A percentile compares a stretch with the other conserved stretches of the same genome.
Evolutionary conservation across 1,140 invertebrate species (phyloP).

Genomic region (Drosophila fuyamai): DNA sequence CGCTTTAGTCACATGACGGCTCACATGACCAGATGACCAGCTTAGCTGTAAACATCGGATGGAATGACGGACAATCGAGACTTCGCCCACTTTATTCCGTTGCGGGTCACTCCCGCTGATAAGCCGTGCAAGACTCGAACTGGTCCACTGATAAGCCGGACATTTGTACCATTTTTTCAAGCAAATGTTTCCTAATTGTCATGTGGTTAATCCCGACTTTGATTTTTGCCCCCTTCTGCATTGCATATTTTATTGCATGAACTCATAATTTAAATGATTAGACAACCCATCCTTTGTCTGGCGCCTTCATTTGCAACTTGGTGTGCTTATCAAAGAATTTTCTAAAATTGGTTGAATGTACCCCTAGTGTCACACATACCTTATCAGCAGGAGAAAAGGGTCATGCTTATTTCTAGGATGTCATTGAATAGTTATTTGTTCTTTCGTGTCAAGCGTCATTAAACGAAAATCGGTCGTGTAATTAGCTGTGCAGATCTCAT

Average conservation of each 20-base stretch:
- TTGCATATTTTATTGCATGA: slow-evolving; percentile 1
- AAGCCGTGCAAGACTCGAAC: slow-evolving; percentile 19
- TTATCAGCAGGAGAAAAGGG: slow-evolving; percentile 2
- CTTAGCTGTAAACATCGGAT: slow-evolving; percentile 41
- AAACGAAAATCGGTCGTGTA: slow-evolving; percentile 30
- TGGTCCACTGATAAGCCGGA: slow-evolving; percentile 31
- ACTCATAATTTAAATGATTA: background rate
- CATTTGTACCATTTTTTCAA: slow-evolving; percentile 21
- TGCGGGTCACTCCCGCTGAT: slow-evolving; percentile 30
- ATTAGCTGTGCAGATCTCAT: slow-evolving; percentile 18
- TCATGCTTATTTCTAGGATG: slow-evolving; percentile 4
- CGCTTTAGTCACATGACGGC: slow-evolving; percentile 44
- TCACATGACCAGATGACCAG: slow-evolving; percentile 35
- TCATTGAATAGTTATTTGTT: background rate
- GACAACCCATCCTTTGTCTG: background rate
- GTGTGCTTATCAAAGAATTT: background rate
- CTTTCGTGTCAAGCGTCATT: slow-evolving; percentile 38
- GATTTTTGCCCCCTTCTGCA: slow-evolving; percentile 10
- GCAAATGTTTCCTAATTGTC: slow-evolving; percentile 34
- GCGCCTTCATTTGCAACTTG: slow-evolving; percentile 1
- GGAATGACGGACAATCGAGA: slow-evolving; percentile 14
- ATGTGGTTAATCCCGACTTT: slow-evolving; percentile 25
- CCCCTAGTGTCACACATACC: background rate
- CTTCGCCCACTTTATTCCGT: slow-evolving; percentile 20
- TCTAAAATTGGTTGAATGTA: background rate